phyloP scores from a whole-genome alignment of 1,140 invertebrate species.

The Calliopsis andreniformis region DNA sequence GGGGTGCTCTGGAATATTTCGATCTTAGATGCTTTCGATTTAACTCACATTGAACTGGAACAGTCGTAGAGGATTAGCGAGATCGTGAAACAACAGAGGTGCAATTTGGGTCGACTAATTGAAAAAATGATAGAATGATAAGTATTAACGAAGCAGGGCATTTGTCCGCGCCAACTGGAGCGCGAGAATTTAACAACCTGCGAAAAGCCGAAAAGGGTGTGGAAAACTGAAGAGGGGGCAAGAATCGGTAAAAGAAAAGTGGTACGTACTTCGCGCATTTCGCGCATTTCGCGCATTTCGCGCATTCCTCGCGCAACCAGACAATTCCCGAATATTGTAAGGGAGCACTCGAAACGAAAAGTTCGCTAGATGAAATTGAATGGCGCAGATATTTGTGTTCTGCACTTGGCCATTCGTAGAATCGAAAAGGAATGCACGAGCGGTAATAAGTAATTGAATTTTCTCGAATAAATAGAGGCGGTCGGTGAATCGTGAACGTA shows the following conservation, averaged over 20 bases:
- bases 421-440: neutral
- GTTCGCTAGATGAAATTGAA: neutral
- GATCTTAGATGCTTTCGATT: too few species aligned
- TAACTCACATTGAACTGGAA: too few species aligned
- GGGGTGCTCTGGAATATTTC: too few species aligned
- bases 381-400: neutral
- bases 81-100: neutral
- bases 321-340: too few species aligned
- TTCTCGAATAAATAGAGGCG: constrained; percentile 2
- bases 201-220: neutral
- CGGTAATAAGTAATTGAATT: constrained; percentile 28
- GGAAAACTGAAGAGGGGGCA: neutral
- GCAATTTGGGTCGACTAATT: constrained; percentile 34
- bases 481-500: constrained; percentile 18
- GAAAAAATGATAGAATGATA: constrained; percentile 21
- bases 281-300: too few species aligned
- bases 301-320: neutral
- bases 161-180: constrained; percentile 49
- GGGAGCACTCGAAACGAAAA: neutral
- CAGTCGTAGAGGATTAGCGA: too few species aligned
- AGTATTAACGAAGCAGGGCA: constrained; percentile 37
- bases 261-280: neutral
- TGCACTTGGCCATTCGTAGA: neutral
- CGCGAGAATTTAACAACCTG: constrained; percentile 70
- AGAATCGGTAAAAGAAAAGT: neutral